Evolutionary conservation across 2,797 vertebrate species (phyloP), one percentile per base, ranked within the genome.

Genomic region (Delichon dasypus): DNA sequence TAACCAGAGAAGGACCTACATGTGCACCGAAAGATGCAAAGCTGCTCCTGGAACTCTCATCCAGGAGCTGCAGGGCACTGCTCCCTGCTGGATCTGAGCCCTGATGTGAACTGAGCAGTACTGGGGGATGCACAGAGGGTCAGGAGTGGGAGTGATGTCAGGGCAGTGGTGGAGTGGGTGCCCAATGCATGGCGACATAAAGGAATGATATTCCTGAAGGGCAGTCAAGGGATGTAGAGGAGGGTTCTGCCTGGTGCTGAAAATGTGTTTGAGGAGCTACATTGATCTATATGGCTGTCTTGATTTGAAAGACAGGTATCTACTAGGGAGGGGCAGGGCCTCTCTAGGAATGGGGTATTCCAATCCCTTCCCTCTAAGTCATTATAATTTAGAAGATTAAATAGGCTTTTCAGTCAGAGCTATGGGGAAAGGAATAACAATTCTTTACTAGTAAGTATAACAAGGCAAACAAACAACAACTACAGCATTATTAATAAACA

Each of bases 1-100:
- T 29, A 68, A 61, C 14, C 21, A 30, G 32, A 89, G 54, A 61
- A 54, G 23, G 51, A 84, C n/a, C 6, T 60, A 18, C 21, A 45
- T 0, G 4, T 0, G 1, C 1, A 1, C 9, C 0, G 0, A 36
- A 83, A 72, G n/a, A 15, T 50, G 14, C 12, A 62, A 70, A 60
- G 4, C 32, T 34, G n/a, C 22, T 80, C 15, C 12, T 45, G 22
- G 4, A 27, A 38, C 34, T 47, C 45, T 53, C 1, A 2, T 22
- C 25, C 26, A n/a, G 71, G 26, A 91, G 36, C 6, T 64, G 10
- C 29, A 79, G 20, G 29, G 11, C 23, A 16, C 9, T 10, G 2
- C 11, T 83, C 11, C 20, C 51, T 93, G 4, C 10, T 34, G 42
- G 47, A 32, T 71, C 7, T 10, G 73, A 62, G 30, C 51, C 21